phyloP scores from a whole-genome alignment of 1,140 invertebrate genomes.

The Philopotamus ludificatus region DNA sequence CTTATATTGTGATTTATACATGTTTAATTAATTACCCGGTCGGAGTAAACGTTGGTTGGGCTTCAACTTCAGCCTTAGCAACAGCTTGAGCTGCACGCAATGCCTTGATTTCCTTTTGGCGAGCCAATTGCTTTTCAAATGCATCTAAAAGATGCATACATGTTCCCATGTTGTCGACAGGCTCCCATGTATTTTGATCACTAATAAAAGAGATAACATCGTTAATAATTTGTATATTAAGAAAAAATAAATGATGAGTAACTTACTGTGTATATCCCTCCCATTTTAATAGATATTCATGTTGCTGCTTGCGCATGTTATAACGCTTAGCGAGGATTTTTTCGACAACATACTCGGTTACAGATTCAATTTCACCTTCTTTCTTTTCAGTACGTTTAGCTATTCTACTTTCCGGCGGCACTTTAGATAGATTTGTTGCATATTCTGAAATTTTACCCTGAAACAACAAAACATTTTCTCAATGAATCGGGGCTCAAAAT shows the following conservation, averaged over 20 bases:
- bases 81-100: conserved; percentile 50
- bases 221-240: conserved; percentile 23
- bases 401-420: conserved; percentile 44
- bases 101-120: conserved; percentile 70
- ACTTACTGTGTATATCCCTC: conserved; percentile 72
- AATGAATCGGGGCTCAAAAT: no score
- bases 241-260: conserved; percentile 22
- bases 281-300: conserved; percentile 82
- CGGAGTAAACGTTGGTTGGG: conserved; percentile 46
- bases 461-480: no score
- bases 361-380: conserved; percentile 50
- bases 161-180: conserved; percentile 67
- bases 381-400: conserved; percentile 51
- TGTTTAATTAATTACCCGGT: conserved; percentile 47
- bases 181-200: conserved; percentile 79
- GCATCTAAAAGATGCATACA: conserved; percentile 74
- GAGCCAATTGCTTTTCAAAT: conserved; percentile 74
- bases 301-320: conserved; percentile 72
- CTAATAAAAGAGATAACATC: conserved; percentile 45
- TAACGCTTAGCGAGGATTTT: conserved; percentile 78
- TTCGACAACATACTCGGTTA: conserved; percentile 68
- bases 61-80: conserved; percentile 47
- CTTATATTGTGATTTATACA: conserved; percentile 11
- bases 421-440: background rate
- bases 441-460: conserved; percentile 6